Base-by-base conservation (phyloP, 2,113 vertebrate genomes). In the Cottus gobio region DNA sequence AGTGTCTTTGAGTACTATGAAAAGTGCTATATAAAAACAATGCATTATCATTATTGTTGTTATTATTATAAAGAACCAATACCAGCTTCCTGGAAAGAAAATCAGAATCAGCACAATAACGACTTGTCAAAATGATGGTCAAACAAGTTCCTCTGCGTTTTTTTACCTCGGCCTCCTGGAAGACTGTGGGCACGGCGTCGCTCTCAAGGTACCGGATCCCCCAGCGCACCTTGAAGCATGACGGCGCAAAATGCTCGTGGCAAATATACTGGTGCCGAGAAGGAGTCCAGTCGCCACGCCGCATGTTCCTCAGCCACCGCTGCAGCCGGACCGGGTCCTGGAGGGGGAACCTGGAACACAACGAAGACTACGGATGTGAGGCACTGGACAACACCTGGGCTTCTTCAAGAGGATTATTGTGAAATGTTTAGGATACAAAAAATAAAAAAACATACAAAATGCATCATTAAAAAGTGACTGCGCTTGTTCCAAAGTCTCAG, bases 191-290 rank as follows among this genome's bases (percentile, higher is more conserved):
- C 26, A 96, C 90, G 0, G 94, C 95, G 0, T 95, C 91, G 0
- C 71, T 92, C 62, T 92, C 89, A 1, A 96, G 92, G 78, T 94
- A 95, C 4, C 94, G 93, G 54, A 95, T 92, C 0, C 95, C 96
- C 94, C 94, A 96, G 8, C 92, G 86, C 57, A 93, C 88, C 63
- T 93, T 95, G 83, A 96, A 96, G 80, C 95, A 95, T 7, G 94
- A 93, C 0, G 94, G 85, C 0, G 89, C 84, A 48, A 96, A 96
- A 57, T 96, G 95, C 15, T 96, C 90, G 0, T 94, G 94, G 88
- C 96, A 95, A n/a, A 96, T 84, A 31, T 95, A 95, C 82, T 96
- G 95, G 80, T 95, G 94, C 37, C 93, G 91, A 26, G 93, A 93
- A 1, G 96, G 95, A 18, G 89, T 85, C 95, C 95, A 96, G 69